Percentiles rank a stretch among this genome's conserved stretches.
Conservation (phyloP, 1,140 invertebrate species). For the Campoletis sonorensis region DNA sequence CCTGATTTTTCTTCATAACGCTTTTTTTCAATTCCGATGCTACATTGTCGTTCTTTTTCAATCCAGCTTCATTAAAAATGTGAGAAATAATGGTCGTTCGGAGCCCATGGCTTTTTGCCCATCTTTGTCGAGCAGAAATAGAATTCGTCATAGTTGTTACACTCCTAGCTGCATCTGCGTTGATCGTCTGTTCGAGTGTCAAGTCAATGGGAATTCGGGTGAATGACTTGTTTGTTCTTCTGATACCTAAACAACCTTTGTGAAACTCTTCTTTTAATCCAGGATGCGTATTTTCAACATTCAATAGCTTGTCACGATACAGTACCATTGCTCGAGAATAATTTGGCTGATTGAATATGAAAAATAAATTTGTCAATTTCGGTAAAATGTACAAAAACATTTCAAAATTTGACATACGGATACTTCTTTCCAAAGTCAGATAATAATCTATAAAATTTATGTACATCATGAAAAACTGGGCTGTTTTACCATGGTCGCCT, state of each 20-base stretch:
- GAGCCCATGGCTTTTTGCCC: background rate
- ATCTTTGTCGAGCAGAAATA: background rate
- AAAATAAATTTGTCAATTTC: background rate
- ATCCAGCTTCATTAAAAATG: conserved; percentile 86
- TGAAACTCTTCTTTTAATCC: background rate
- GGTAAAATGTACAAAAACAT: background rate
- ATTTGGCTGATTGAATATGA: background rate
- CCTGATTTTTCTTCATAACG: conserved; percentile 54
- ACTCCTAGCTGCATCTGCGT: background rate
- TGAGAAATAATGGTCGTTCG: background rate
- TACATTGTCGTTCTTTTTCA: background rate
- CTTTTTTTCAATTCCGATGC: conserved; percentile 56
- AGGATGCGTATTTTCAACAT: background rate
- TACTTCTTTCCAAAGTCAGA: too few species aligned
- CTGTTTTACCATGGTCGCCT: background rate
- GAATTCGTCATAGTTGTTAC: background rate
- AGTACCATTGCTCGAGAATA: background rate
- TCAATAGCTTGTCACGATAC: background rate
- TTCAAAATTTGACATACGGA: background rate
- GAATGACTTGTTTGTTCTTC: background rate
- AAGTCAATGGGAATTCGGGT: background rate
- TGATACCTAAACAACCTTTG: background rate
- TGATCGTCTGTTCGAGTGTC: background rate
- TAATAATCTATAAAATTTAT: too few species aligned
- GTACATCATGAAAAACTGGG: background rate